Conservation (phyloP, 2,888 invertebrate species). For the Aphidoletes aphidimyza region DNA sequence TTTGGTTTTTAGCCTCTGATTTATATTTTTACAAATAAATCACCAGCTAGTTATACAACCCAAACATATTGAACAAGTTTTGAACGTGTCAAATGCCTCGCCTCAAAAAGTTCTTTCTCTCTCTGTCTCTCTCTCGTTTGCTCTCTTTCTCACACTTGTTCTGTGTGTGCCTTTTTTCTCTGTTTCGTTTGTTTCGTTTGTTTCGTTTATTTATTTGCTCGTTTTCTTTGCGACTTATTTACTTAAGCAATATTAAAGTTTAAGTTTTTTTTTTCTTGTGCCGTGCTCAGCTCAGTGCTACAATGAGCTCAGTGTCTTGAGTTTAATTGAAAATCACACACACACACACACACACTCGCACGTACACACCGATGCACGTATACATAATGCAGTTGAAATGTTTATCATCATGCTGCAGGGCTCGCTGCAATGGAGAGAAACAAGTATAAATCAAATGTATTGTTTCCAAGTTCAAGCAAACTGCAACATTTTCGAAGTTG, state of each 20-base stretch:
- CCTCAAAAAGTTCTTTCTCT: constrained; percentile 33
- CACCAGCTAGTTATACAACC: constrained; percentile 35
- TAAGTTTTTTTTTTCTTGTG: not conserved
- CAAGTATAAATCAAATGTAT: constrained; percentile 35
- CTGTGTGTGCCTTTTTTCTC: too few species aligned
- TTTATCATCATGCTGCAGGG: constrained; percentile 42
- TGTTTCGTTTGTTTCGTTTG: not conserved
- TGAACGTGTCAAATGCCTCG: constrained; percentile 48
- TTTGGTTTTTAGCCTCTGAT: constrained; percentile 26
- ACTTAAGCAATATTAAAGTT: constrained; percentile 38
- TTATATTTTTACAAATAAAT: constrained; percentile 51
- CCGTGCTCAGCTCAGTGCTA: not conserved
- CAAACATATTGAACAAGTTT: constrained; percentile 30
- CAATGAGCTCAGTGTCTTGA: constrained; percentile 51
- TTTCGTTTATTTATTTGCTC: constrained; percentile 38
- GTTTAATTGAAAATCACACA: constrained; percentile 43
- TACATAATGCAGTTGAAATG: not conserved
- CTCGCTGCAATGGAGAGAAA: not conserved
- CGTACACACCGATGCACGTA: not conserved
- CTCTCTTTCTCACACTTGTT: too few species aligned
- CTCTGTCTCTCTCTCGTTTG: too few species aligned
- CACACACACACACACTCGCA: not conserved
- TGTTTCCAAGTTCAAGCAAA: constrained; percentile 37
- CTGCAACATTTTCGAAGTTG: constrained; percentile 19
- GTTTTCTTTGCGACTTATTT: constrained; percentile 43